These are phyloP conservation scores for Chrysolina oricalcia DNA, from an alignment of 2,888 invertebrate genomes.

Conservation along the genomic window DNA sequence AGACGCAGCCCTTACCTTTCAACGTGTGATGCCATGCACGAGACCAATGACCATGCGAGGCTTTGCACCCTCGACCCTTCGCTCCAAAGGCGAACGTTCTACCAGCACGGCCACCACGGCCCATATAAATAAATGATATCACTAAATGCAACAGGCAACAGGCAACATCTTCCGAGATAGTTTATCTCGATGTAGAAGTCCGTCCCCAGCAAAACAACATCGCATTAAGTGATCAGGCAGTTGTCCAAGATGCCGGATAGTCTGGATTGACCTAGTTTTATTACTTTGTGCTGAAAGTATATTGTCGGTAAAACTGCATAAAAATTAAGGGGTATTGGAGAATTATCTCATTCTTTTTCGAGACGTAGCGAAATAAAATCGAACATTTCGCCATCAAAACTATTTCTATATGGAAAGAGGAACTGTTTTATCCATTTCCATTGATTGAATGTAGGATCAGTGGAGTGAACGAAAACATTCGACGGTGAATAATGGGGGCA, in stretches of 20 bases:
- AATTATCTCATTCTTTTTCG: constrained; percentile 15
- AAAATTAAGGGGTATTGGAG: background rate
- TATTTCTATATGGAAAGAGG: background rate
- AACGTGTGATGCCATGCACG: too few species aligned
- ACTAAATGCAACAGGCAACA: constrained; percentile 34
- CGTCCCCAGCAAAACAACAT: constrained; percentile 18
- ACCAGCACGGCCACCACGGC: too few species aligned
- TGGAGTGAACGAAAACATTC: background rate
- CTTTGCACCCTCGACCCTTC: too few species aligned
- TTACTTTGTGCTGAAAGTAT: constrained; percentile 1
- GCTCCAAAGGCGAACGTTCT: too few species aligned
- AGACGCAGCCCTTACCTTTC: too few species aligned
- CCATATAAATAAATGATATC: background rate
- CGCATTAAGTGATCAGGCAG: constrained; percentile 33
- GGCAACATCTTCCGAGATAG: constrained; percentile 10
- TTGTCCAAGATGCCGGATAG: constrained; percentile 22
- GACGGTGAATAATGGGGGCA: background rate
- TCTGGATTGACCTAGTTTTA: constrained; percentile 15
- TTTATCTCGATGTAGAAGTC: constrained; percentile 21
- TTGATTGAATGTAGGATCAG: background rate
- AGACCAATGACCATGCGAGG: too few species aligned
- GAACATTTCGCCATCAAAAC: background rate
- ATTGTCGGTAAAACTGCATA: constrained; percentile 5
- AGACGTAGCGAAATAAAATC: background rate
- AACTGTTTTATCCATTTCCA: background rate